Conservation (phyloP, 2,113 vertebrate species). For the Scolopax mira region DNA sequence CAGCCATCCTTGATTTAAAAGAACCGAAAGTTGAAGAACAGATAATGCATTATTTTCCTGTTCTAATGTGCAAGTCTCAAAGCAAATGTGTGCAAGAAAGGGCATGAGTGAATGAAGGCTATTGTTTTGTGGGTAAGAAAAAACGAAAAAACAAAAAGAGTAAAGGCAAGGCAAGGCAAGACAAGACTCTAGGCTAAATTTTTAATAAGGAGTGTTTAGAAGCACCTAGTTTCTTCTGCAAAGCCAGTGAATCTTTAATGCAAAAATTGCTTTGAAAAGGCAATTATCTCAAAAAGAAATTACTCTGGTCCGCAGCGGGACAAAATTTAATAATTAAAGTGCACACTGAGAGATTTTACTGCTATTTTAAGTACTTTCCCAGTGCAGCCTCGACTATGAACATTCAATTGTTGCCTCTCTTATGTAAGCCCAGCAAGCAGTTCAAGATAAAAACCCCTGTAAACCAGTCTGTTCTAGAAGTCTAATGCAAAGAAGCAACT, state of each 20-base stretch:
- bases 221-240: conserved; percentile 38
- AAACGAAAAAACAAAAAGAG: conserved; percentile 4
- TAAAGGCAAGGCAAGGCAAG: conserved; percentile 6
- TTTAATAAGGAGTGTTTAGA: conserved; percentile 51
- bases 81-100: background rate
- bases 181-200: conserved; percentile 20
- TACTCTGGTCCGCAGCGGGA: conserved; percentile 17
- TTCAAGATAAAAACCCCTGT: background rate
- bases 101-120: background rate
- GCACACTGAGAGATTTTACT: conserved; percentile 38
- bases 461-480: background rate
- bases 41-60: background rate
- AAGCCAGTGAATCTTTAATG: conserved; percentile 61
- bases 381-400: background rate
- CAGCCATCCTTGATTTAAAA: background rate
- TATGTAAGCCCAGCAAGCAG: background rate
- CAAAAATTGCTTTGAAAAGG: conserved; percentile 41
- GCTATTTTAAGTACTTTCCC: conserved; percentile 57
- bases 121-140: background rate
- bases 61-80: background rate
- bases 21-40: background rate
- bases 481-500: background rate
- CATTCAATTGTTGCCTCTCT: background rate
- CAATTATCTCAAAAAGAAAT: conserved; percentile 58
- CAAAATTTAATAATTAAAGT: conserved; percentile 59